A percentile compares a stretch with the other conserved stretches of the same genome.
These are phyloP conservation scores for Lordiphosa fenestrarum DNA, from an alignment of 2,888 invertebrate species.

Conservation along the genomic window DNA sequence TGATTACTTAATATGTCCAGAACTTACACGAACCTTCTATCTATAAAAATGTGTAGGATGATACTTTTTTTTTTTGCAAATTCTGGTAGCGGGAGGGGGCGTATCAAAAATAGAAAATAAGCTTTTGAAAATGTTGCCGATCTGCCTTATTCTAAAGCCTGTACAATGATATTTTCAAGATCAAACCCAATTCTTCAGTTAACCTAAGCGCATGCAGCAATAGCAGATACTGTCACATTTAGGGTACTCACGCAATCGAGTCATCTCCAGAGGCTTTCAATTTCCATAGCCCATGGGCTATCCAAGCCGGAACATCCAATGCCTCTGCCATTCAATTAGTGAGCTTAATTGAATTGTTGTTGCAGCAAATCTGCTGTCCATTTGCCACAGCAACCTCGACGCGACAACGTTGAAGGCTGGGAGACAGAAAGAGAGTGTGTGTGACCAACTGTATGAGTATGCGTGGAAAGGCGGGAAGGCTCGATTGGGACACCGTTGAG, in stretches of 20 bases:
- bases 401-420: conserved; percentile 11
- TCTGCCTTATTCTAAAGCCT: too few species aligned
- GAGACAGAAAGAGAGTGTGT: background rate
- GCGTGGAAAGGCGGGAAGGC: conserved; percentile 6
- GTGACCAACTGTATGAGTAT: background rate
- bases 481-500: conserved; percentile 20
- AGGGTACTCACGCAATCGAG: conserved; percentile 14
- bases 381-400: conserved; percentile 29
- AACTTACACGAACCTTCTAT: too few species aligned
- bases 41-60: too few species aligned
- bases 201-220: too few species aligned
- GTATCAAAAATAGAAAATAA: too few species aligned
- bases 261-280: conserved; percentile 7
- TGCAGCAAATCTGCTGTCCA: conserved; percentile 65
- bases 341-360: conserved; percentile 76
- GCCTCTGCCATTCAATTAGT: conserved; percentile 71
- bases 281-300: conserved; percentile 31
- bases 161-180: too few species aligned
- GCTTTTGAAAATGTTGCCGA: too few species aligned
- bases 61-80: too few species aligned
- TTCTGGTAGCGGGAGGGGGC: too few species aligned
- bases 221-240: background rate
- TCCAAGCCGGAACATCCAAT: conserved; percentile 34
- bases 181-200: too few species aligned
- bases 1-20: too few species aligned